These are phyloP conservation scores for Panagrolaimus sp. DNA, from an alignment of 1,140 invertebrate genomes.

Conservation along the genomic window DNA sequence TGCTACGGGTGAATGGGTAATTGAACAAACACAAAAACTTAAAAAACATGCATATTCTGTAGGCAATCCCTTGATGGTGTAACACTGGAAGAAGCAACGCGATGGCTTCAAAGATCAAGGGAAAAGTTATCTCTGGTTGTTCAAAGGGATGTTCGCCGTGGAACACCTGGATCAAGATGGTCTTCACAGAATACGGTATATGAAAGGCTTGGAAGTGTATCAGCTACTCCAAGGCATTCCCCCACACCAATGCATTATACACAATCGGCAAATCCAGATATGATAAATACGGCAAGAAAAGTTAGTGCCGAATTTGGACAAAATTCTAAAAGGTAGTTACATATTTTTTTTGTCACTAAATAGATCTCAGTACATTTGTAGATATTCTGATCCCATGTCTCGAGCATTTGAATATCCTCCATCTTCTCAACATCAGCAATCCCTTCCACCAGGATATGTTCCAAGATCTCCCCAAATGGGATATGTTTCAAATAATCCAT, in stretches of 20 bases:
- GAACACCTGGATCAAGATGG: conserved; percentile 46
- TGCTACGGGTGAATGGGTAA: conserved; percentile 69
- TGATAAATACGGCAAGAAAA: conserved; percentile 5
- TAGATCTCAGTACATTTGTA: no score
- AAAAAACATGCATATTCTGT: no score
- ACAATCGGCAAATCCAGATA: conserved; percentile 23
- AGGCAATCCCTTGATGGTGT: conserved; percentile 70
- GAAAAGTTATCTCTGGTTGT: conserved; percentile 82
- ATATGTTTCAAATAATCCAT: not conserved
- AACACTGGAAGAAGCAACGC: conserved; percentile 85
- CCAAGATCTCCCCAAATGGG: not conserved
- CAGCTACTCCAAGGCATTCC: conserved; percentile 49
- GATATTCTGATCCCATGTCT: no score
- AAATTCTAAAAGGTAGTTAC: conserved; percentile 12
- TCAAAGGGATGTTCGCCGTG: conserved; percentile 65
- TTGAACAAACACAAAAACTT: no score
- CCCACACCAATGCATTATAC: conserved; percentile 44
- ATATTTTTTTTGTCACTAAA: no score
- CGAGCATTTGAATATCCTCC: conserved; percentile 1
- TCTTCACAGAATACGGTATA: conserved; percentile 55
- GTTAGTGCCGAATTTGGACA: not conserved
- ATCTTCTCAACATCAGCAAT: conserved; percentile 9
- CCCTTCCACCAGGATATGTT: not conserved
- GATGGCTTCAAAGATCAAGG: conserved; percentile 74
- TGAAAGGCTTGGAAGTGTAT: conserved; percentile 54